A percentile compares a stretch with the other conserved stretches of the same genome.
phyloP scores from a whole-genome alignment of 2,797 vertebrate species.

The Pitangus sulphuratus region DNA sequence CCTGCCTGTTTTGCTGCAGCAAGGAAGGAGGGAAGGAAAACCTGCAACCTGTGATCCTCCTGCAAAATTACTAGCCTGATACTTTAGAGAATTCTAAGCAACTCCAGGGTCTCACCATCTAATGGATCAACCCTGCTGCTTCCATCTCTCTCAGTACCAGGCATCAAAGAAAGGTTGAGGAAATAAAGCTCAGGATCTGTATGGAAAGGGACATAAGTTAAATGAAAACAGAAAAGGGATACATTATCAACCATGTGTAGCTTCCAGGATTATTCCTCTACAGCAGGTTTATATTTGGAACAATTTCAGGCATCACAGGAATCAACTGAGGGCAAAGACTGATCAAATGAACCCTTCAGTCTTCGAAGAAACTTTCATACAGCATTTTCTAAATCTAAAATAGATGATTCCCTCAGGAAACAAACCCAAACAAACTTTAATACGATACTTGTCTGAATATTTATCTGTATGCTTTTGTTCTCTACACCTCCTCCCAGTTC shows the following conservation, averaged over 20 bases:
- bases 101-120: background rate
- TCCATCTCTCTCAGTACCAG: background rate
- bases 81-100: background rate
- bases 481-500: background rate
- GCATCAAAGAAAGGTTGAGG: background rate
- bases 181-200: background rate
- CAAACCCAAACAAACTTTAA: background rate
- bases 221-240: background rate
- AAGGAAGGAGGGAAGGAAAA: background rate
- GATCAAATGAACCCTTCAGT: background rate
- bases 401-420: background rate
- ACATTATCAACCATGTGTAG: background rate
- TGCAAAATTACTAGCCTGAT: no score
- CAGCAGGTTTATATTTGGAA: conserved; percentile 3
- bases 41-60: background rate
- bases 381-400: background rate
- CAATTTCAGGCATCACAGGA: background rate
- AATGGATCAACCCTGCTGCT: background rate
- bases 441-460: background rate
- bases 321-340: background rate
- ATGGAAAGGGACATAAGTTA: background rate
- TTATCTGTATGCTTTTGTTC: background rate
- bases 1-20: accelerated
- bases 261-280: background rate
- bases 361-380: background rate